phyloP scores from a whole-genome alignment of 2,888 invertebrate species.

The Osmoderma eremita region DNA sequence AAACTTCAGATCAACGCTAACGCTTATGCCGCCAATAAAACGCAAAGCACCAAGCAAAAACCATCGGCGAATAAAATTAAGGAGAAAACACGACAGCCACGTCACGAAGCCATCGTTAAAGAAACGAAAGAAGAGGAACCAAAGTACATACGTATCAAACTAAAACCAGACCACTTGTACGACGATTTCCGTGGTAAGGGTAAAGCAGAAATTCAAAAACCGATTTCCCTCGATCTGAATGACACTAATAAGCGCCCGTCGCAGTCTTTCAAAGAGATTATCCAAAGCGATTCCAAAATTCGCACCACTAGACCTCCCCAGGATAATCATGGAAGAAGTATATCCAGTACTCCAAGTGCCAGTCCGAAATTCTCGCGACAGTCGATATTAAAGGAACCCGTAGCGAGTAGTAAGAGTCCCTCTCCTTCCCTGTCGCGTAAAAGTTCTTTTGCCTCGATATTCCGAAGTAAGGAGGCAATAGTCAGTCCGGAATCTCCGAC shows the following conservation, averaged over 20 bases:
- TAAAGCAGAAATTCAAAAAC: conserved; percentile 65
- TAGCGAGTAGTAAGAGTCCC: conserved; percentile 65
- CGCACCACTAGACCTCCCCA: conserved; percentile 40
- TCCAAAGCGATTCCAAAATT: conserved; percentile 52
- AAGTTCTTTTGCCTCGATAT: conserved; percentile 83
- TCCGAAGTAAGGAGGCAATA: conserved; percentile 76
- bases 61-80: conserved; percentile 37
- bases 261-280: conserved; percentile 63
- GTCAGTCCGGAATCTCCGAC: conserved; percentile 73
- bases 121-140: conserved; percentile 56
- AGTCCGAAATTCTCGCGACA: conserved; percentile 65
- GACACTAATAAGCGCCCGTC: conserved; percentile 59
- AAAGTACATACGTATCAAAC: conserved; percentile 73
- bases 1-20: conserved; percentile 43
- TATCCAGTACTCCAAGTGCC: conserved; percentile 59
- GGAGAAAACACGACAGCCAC: background rate
- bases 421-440: conserved; percentile 81
- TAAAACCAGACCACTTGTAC: conserved; percentile 81
- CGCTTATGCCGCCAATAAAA: conserved; percentile 16
- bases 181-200: conserved; percentile 66
- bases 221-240: conserved; percentile 69
- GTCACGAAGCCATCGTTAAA: background rate
- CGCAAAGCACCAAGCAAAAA: conserved; percentile 36
- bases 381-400: conserved; percentile 50
- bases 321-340: conserved; percentile 49